phyloP scores from a whole-genome alignment of 2,888 invertebrate genomes.

The Drosophila nigritarsus region DNA sequence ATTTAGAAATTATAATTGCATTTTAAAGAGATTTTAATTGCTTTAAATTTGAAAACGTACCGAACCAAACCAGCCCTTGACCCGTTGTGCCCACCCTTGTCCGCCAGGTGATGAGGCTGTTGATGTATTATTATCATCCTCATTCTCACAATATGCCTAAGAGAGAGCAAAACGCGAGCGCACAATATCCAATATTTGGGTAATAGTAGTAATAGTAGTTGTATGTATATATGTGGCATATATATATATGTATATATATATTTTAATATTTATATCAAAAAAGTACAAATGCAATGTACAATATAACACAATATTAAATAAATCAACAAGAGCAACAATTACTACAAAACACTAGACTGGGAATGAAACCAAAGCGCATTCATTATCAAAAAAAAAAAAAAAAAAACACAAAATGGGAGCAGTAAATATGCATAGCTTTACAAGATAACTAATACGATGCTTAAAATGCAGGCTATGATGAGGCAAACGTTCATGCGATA shows the following conservation, averaged over 20 bases:
- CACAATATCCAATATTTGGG: conserved; percentile 67
- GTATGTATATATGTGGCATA: conserved; percentile 48
- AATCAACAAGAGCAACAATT: conserved; percentile 37
- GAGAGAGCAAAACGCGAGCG: conserved; percentile 77
- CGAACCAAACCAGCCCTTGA: conserved; percentile 90
- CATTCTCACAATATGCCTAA: conserved; percentile 85
- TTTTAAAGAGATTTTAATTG: conserved; percentile 41
- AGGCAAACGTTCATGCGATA: conserved; percentile 15
- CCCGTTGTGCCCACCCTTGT: conserved; percentile 90
- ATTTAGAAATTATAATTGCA: conserved; percentile 54
- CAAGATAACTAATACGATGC: background rate
- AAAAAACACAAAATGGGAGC: background rate
- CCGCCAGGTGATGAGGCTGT: conserved; percentile 85
- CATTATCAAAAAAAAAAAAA: background rate
- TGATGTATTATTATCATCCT: conserved; percentile 84
- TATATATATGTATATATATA: conserved; percentile 28
- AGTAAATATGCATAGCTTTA: background rate
- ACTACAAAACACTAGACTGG: conserved; percentile 38
- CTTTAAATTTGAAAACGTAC: conserved; percentile 86
- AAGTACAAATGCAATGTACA: conserved; percentile 32
- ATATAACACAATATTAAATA: conserved; percentile 19
- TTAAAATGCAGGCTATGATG: background rate
- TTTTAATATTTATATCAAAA: conserved; percentile 23
- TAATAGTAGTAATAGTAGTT: conserved; percentile 52
- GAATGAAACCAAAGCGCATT: conserved; percentile 46